Conservation (phyloP, 2,797 vertebrate genomes). For the Silurus aristotelis region DNA sequence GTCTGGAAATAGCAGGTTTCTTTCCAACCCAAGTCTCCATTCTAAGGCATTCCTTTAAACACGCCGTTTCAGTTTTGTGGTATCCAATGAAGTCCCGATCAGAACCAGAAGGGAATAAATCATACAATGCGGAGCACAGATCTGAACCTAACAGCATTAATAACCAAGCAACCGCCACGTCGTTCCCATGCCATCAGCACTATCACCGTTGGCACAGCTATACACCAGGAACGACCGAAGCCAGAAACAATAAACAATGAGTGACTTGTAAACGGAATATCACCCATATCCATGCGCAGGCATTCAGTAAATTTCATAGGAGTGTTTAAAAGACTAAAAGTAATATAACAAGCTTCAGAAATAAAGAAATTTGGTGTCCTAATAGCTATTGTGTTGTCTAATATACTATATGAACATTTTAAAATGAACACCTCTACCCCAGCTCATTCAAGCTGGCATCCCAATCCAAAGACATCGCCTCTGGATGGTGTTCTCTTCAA, state of each 20-base stretch:
- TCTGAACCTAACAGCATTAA: slow-evolving; percentile 2
- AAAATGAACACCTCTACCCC: not conserved
- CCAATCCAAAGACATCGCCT: not conserved
- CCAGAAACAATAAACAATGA: slow-evolving; percentile 18
- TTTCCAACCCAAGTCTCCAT: not conserved
- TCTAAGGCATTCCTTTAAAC: not conserved
- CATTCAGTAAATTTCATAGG: not conserved
- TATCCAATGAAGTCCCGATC: not conserved
- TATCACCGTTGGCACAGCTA: not conserved
- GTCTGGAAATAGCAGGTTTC: not conserved
- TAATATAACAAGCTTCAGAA: not conserved
- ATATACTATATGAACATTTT: not conserved
- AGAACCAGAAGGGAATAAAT: not conserved
- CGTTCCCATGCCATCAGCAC: slow-evolving; percentile 1
- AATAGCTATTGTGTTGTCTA: not conserved
- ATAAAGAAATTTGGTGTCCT: not conserved
- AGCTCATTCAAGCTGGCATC: not conserved
- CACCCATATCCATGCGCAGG: not conserved
- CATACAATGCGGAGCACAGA: not conserved
- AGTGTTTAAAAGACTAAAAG: not conserved
- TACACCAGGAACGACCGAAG: slow-evolving; percentile 9
- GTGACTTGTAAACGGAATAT: slow-evolving; percentile 15
- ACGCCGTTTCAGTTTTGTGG: not conserved
- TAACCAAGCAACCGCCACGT: not conserved
- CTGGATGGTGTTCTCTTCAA: no score